Evolutionary conservation across 2,113 vertebrate genomes (phyloP), one percentile per base, ranked within the genome.

Genomic region (Antechinus flavipes): DNA sequence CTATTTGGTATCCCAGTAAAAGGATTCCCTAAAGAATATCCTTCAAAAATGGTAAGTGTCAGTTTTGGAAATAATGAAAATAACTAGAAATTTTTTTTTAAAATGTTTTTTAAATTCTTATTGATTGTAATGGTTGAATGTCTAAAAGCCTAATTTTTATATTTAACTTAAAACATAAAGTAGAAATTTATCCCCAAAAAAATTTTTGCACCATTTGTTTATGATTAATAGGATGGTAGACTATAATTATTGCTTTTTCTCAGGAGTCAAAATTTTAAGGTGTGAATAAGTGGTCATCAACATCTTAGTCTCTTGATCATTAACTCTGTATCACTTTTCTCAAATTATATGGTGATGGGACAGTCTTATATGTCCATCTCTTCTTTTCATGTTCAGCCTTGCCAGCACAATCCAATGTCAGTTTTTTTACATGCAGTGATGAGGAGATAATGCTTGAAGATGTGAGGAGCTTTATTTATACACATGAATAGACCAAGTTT

Each of bases 1-100:
- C 98, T 99, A 96, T 99, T 99, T 98, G 99, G 99, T 95, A 99
- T 99, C 25, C 98, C 99, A 50, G 2, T 99, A 95, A 99, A 98
- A 99, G 95, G 92, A 97, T 98, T 99, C 95, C 99, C 99, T 95
- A 98, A 99, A 46, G 98, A 99, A 94, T 99, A 99, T 97, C 97
- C 98, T 50, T 99, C 98, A 98, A 98, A 98, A 97, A 99, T 99
- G 99, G 99, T 99, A 96, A 98, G 98, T 97, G 92, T 54, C 2
- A 56, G 22, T 95, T 76, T 76, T 95, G 93, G 61, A 95, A 94
- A 96, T 92, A 46, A 27, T 14, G 91, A 84, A 91, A 92, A 56
- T 54, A 93, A 35, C 0, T 52, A 92, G 61, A 89, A 0, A 1
- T 49, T 52, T 68, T 91, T 61, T 49, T 49, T 49, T 49, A 49